Evolutionary conservation across 2,797 vertebrate species (phyloP).

Genomic region (Nannoperca obscura): DNA sequence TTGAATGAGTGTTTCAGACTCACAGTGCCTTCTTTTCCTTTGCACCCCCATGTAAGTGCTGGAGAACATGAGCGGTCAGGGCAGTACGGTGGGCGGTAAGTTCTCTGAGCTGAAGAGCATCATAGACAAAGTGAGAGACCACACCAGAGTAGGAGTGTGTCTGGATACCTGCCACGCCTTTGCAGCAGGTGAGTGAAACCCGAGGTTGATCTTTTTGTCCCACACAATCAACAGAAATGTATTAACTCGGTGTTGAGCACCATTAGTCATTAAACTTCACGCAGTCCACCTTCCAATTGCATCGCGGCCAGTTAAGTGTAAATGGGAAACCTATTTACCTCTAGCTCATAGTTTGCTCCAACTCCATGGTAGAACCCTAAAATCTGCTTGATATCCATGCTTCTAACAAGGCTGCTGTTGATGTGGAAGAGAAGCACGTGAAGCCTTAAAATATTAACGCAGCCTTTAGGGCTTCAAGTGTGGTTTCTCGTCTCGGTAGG

Average conservation of each 20-base stretch:
- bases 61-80: constrained; percentile 90
- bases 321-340: not conserved
- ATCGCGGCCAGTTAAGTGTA: not conserved
- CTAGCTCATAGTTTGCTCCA: not conserved
- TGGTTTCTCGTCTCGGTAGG: constrained; percentile 65
- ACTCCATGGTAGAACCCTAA: not conserved
- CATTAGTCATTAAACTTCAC: not conserved
- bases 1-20: not conserved
- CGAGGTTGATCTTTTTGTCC: not conserved
- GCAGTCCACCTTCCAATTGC: not conserved
- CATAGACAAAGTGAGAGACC: constrained; percentile 85
- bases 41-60: constrained; percentile 73
- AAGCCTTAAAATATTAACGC: not conserved
- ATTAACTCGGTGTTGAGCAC: not conserved
- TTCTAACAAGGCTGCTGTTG: not conserved
- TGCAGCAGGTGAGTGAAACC: constrained; percentile 79
- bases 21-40: not conserved
- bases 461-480: not conserved
- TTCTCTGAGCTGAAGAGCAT: constrained; percentile 86
- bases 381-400: not conserved
- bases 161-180: constrained; percentile 88
- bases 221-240: not conserved
- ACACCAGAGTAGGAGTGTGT: constrained; percentile 85
- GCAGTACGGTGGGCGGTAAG: constrained; percentile 83
- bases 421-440: not conserved